phyloP scores from a whole-genome alignment of 2,888 invertebrate genomes.

The Phengaris arion region DNA sequence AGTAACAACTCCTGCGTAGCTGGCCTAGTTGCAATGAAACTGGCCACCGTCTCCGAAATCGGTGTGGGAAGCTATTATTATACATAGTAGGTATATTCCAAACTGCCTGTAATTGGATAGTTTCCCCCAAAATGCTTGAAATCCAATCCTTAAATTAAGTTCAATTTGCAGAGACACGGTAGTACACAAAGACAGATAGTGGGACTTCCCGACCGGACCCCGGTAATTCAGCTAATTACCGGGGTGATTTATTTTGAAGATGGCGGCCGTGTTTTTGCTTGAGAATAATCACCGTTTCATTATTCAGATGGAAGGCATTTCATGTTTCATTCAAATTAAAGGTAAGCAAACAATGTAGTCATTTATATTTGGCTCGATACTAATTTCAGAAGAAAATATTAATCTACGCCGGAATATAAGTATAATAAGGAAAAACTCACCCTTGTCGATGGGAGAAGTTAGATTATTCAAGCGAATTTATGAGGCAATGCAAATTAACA shows the following conservation, averaged over 20 bases:
- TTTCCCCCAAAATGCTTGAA: background rate
- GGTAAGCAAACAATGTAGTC: background rate
- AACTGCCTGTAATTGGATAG: background rate
- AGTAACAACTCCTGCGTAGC: too few relatives aligned
- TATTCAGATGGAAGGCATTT: background rate
- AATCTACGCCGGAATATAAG: background rate
- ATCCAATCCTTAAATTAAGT: slow-evolving; percentile 4
- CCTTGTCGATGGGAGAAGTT: background rate
- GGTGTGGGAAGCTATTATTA: too few relatives aligned
- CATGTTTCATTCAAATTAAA: background rate
- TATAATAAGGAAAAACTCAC: background rate
- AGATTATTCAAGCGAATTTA: background rate
- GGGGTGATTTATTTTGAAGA: slow-evolving; percentile 23
- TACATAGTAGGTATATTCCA: background rate
- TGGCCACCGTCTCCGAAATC: too few relatives aligned
- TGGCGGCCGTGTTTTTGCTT: slow-evolving; percentile 1
- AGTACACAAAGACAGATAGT: slow-evolving; percentile 3
- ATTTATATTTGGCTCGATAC: background rate
- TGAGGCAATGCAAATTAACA: slow-evolving; percentile 3
- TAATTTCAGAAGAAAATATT: background rate
- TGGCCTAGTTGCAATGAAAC: too few relatives aligned
- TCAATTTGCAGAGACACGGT: background rate
- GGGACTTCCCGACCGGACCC: slow-evolving; percentile 2
- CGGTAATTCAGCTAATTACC: slow-evolving; percentile 9
- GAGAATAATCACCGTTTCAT: background rate